These are phyloP conservation scores for Megaceryle maxima DNA, from an alignment of 2,113 vertebrate genomes.

Conservation along the genomic window DNA sequence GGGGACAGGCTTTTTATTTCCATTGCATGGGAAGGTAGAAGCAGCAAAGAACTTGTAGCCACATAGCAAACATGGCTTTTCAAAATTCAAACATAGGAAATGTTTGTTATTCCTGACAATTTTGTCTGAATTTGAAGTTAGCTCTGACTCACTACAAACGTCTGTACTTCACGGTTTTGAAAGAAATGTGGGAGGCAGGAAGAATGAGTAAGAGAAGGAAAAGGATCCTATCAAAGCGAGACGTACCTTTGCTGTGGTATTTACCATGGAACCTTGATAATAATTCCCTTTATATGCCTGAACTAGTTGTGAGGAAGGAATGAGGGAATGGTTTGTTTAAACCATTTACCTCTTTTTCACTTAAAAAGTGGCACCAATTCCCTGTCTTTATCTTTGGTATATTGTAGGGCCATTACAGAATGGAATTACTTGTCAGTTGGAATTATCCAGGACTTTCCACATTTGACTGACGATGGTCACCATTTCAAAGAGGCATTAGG, in stretches of 20 bases:
- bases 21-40: background rate
- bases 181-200: background rate
- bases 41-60: background rate
- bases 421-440: background rate
- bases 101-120: background rate
- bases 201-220: background rate
- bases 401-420: background rate
- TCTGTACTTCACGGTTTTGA: background rate
- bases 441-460: background rate
- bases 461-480: background rate
- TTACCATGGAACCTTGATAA: background rate
- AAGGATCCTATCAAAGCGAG: background rate
- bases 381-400: background rate
- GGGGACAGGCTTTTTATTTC: background rate
- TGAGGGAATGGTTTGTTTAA: background rate
- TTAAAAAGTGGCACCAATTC: background rate
- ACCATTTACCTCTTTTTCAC: background rate
- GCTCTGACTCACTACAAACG: background rate
- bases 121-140: background rate
- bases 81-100: background rate
- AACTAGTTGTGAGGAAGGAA: background rate
- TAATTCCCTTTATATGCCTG: background rate
- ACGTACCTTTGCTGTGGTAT: background rate
- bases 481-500: background rate
- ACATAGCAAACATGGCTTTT: background rate